Evolutionary conservation across 2,888 invertebrate genomes (phyloP).

Genomic region (Andrena minutula): DNA sequence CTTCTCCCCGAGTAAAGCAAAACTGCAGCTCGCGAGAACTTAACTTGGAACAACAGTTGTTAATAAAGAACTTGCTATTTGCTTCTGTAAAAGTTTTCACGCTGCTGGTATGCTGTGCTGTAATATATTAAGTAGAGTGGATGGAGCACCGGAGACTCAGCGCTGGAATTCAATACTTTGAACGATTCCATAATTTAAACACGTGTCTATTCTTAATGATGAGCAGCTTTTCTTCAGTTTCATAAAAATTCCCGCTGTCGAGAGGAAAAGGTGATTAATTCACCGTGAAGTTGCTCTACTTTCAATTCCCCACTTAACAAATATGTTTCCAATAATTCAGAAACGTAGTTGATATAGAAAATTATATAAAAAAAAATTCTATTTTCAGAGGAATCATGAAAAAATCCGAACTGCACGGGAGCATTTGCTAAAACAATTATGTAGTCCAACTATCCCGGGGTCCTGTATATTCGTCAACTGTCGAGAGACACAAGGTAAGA

Average conservation of each 20-base stretch:
- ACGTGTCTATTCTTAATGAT: not conserved
- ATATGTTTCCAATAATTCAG: no score
- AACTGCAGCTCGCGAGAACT: constrained; percentile 27
- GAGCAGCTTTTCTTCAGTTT: not conserved
- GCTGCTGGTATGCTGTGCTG: constrained; percentile 10
- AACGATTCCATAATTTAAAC: not conserved
- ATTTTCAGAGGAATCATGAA: no score
- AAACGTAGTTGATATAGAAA: no score
- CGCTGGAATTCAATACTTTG: not conserved
- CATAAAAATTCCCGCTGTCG: no score
- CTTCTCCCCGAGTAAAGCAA: not conserved
- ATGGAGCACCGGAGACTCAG: not conserved
- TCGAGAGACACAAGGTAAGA: constrained; percentile 20
- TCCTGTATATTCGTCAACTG: constrained; percentile 28
- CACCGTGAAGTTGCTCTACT: no score
- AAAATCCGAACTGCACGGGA: no score
- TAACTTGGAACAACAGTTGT: constrained; percentile 47
- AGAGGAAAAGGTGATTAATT: no score
- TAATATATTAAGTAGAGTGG: constrained; percentile 36
- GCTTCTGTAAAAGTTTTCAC: constrained; percentile 31
- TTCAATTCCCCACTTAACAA: no score
- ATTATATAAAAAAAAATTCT: no score
- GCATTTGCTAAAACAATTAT: no score
- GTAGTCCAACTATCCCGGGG: not conserved
- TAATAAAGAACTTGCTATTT: constrained; percentile 48